These are phyloP conservation scores for Metaphire vulgaris DNA, from an alignment of 1,140 invertebrate genomes.

Conservation along the genomic window DNA sequence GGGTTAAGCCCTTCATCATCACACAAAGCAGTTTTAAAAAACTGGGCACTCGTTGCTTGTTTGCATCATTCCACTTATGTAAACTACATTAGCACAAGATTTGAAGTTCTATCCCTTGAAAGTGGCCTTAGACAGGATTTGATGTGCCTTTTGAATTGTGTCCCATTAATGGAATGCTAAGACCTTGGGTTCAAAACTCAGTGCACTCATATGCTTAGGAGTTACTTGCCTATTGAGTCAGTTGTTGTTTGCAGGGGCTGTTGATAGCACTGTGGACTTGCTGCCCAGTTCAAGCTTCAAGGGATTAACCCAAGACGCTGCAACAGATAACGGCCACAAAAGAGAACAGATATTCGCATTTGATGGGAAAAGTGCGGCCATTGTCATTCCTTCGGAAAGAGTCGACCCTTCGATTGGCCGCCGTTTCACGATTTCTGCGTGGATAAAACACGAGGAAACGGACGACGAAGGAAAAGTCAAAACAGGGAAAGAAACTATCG, in stretches of 20 bases:
- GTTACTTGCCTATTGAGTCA: background rate
- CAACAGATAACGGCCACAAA: conserved; percentile 80
- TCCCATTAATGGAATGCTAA: too few species aligned
- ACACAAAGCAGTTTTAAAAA: too few species aligned
- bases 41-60: too few species aligned
- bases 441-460: conserved; percentile 73
- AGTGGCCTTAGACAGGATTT: too few species aligned
- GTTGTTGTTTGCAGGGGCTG: conserved; percentile 58
- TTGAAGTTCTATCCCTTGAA: too few species aligned
- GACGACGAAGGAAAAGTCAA: conserved; percentile 35
- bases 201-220: too few species aligned
- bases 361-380: conserved; percentile 76
- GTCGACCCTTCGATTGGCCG: conserved; percentile 56
- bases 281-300: conserved; percentile 72
- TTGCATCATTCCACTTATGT: too few species aligned
- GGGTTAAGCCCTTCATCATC: too few species aligned
- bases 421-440: conserved; percentile 81
- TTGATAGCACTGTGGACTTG: conserved; percentile 67
- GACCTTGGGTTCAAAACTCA: too few species aligned
- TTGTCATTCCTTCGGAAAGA: conserved; percentile 55
- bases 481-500: conserved; percentile 76
- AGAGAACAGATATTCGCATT: conserved; percentile 90
- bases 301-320: conserved; percentile 73
- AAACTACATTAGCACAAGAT: too few species aligned
- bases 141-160: too few species aligned